Base-by-base conservation (phyloP, 1,140 invertebrate species). In the Drosophila triauraria region DNA sequence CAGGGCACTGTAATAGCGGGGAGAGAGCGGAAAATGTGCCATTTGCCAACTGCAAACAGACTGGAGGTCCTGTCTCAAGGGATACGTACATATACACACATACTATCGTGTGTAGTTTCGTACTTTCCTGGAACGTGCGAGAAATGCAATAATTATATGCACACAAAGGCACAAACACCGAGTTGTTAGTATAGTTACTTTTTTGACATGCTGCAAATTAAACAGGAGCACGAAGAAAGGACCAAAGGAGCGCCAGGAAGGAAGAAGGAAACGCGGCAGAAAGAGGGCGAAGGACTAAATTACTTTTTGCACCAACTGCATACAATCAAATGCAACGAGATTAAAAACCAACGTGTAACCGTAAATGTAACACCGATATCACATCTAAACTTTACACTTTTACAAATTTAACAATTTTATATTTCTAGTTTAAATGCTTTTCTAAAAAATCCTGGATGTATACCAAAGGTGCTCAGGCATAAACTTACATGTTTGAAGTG, bases 111-210 rank as follows among this genome's bases (percentile, higher is more conserved):
- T 46, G 59, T 71, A 50, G 78, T 65, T 80, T 63, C 38, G 54
- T 80, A 51, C 60, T 85, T 77, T 75, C 63, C 72, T 43, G 65
- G 82, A 72, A 85, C 85, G 81, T 91, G 85, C 85, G 76, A 86
- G 80, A 88, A 87, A 75, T 90, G 85, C 86, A 90, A 90, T 90
- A 90, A 90, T 90, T 90, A 90, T 88, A 88, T 88, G 85, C 85
- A 90, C 60, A 88, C 85, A 87, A 84, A 71, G 63, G 63, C 76
- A 69, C 44, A 70, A 44, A 65, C 44, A 47, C 70, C 74, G 43
- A 54, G 48, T 50, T 47, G 44, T 44, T 62, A 40, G 48, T 20
- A 60, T 42, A 75, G 38, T 53, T 64, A 59, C 54, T 86, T 88
- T 87, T 88, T 90, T 90, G 85, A 90, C 81, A 90, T 90, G 85